Evolutionary conservation across 2,888 invertebrate genomes (phyloP).

Genomic region (Agrenia bidenticulata): DNA sequence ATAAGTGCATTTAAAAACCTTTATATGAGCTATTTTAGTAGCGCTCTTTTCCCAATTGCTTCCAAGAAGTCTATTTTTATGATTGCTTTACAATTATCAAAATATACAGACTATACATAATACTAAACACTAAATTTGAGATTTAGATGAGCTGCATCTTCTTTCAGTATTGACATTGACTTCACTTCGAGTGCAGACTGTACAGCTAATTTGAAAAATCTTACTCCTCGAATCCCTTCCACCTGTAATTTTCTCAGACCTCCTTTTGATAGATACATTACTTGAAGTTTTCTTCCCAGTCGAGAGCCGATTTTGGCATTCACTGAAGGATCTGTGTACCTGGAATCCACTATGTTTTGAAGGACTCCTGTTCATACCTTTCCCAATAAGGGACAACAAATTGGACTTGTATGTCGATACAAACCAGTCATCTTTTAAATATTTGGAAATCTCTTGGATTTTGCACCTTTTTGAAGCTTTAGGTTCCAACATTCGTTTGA

Average conservation of each 20-base stretch:
- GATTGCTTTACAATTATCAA: no score
- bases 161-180: no score
- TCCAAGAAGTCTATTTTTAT: no score
- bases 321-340: neutral
- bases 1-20: no score
- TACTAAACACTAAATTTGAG: no score
- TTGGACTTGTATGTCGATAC: conserved; percentile 18
- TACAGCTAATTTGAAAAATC: conserved; percentile 14
- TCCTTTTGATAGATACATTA: neutral
- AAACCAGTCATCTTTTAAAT: conserved; percentile 50
- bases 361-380: neutral
- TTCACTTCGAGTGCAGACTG: no score
- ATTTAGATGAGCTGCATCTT: no score
- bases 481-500: conserved; percentile 49
- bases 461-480: conserved; percentile 48
- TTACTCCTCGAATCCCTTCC: neutral
- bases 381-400: neutral
- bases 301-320: neutral
- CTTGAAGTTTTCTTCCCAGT: neutral
- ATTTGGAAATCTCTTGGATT: conserved; percentile 47
- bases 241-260: neutral
- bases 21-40: no score
- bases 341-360: neutral
- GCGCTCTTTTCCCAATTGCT: no score
- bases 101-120: no score